phyloP scores from a whole-genome alignment of 2,113 vertebrate species.

The Nothoprocta pentlandii region DNA sequence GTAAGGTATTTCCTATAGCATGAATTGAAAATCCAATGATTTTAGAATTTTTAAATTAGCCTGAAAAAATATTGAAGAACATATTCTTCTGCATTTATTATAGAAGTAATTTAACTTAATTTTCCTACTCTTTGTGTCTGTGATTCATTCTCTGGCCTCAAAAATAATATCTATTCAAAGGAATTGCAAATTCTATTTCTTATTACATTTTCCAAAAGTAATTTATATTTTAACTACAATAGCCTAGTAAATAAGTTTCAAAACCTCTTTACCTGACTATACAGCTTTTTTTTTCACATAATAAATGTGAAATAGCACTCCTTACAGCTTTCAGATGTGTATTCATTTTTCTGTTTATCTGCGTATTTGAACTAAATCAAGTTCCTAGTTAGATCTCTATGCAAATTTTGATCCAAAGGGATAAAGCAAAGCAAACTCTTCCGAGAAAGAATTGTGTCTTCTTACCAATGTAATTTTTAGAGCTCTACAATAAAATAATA shows the following conservation, averaged over 20 bases:
- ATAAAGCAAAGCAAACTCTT: background rate
- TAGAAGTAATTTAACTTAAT: background rate
- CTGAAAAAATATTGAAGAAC: background rate
- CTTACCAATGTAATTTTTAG: background rate
- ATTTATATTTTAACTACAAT: background rate
- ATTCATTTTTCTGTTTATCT: background rate
- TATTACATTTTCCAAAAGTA: background rate
- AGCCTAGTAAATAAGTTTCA: background rate
- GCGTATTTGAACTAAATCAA: background rate
- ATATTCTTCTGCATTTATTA: background rate
- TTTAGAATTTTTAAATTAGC: background rate
- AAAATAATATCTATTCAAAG: background rate
- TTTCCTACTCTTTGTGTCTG: background rate
- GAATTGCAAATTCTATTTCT: background rate
- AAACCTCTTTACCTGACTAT: background rate
- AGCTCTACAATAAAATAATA: background rate
- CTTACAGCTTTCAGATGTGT: background rate
- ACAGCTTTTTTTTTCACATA: background rate
- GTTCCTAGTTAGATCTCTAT: background rate
- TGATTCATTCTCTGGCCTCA: background rate
- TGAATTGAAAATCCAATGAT: background rate
- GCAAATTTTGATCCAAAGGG: background rate
- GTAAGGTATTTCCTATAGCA: background rate
- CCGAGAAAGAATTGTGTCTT: background rate
- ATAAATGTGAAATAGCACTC: background rate